Evolutionary conservation across 2,888 invertebrate species (phyloP).

Genomic region (Patella ulyssiponensis): DNA sequence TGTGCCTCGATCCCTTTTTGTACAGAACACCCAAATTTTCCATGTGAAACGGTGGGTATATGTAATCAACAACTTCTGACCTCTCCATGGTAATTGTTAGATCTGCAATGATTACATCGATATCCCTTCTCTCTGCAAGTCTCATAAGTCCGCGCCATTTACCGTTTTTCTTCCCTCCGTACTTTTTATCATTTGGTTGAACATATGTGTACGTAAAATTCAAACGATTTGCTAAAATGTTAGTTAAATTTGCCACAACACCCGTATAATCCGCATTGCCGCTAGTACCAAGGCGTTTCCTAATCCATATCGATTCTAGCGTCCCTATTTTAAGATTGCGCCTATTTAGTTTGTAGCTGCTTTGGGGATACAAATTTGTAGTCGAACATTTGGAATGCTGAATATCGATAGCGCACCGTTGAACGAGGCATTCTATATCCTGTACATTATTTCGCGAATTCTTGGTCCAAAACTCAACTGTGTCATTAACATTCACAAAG

Average conservation of each 20-base stretch:
- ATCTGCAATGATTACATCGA: background rate
- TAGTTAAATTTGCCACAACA: background rate
- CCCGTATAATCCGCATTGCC: no score
- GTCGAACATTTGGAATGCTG: background rate
- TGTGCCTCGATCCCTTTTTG: background rate
- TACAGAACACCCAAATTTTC: background rate
- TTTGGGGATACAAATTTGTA: background rate
- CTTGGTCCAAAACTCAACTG: no score
- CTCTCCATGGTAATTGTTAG: background rate
- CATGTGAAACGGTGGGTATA: background rate
- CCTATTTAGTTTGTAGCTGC: background rate
- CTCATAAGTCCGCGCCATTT: background rate
- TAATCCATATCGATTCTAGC: background rate
- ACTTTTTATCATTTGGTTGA: background rate
- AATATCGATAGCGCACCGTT: background rate
- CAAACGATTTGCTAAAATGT: background rate
- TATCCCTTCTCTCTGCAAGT: background rate
- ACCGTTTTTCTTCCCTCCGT: background rate
- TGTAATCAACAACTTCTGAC: background rate
- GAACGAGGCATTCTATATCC: background rate
- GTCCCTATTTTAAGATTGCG: background rate
- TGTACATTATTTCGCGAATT: no score
- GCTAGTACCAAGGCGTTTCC: background rate
- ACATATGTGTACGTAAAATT: conserved; percentile 1
- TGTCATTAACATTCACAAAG: no score